A percentile compares a stretch with the other conserved stretches of the same genome.
Evolutionary conservation across 2,797 vertebrate genomes (phyloP).

Genomic region (Pseudotriccus pelzelni): DNA sequence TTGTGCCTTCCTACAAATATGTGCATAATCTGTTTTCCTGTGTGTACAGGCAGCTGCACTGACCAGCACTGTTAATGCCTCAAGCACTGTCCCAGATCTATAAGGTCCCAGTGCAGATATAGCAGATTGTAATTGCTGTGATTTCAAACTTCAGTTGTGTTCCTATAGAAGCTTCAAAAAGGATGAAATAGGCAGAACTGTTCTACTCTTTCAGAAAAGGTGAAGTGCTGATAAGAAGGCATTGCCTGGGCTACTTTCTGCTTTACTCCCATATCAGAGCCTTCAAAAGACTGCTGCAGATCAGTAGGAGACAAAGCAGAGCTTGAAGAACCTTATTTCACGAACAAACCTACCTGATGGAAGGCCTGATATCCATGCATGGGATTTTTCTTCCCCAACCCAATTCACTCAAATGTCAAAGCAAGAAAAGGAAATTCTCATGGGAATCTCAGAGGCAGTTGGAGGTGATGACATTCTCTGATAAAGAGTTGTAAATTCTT

Average conservation of each 20-base stretch:
- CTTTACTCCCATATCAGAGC: background rate
- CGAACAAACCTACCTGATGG: background rate
- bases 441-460: background rate
- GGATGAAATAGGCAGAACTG: background rate
- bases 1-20: background rate
- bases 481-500: constrained; percentile 4
- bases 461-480: background rate
- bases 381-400: background rate
- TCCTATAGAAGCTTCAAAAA: background rate
- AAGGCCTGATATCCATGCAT: background rate
- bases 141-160: background rate
- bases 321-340: background rate
- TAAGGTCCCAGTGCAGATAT: background rate
- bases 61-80: background rate
- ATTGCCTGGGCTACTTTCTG: background rate
- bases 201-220: background rate
- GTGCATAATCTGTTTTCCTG: background rate
- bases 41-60: background rate
- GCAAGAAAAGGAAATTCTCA: background rate
- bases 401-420: background rate
- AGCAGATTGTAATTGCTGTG: background rate
- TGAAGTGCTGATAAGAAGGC: background rate
- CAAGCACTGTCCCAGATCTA: background rate
- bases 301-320: background rate
- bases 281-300: background rate